phyloP scores from a whole-genome alignment of 2,113 vertebrate species.

The Forbesichthys agassizii region DNA sequence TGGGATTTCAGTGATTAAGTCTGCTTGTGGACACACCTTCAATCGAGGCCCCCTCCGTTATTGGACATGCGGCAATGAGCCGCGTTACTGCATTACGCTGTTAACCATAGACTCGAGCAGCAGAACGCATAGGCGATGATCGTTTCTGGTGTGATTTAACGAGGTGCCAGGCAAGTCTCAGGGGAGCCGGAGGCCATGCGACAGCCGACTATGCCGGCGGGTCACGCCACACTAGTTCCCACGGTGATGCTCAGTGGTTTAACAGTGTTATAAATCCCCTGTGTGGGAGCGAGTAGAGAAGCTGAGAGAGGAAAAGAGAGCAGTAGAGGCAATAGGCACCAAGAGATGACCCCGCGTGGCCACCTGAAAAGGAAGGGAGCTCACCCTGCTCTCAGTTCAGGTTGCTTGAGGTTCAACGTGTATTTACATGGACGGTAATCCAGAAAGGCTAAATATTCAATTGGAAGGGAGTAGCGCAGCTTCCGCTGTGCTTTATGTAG shows the following conservation, averaged over 20 bases:
- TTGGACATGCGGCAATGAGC: not conserved
- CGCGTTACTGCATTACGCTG: conserved; percentile 1
- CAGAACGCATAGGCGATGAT: not conserved
- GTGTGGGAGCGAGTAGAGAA: conserved; percentile 4
- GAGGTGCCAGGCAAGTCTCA: not conserved
- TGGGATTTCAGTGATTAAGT: no score
- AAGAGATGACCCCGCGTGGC: not conserved
- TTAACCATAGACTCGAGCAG: not conserved
- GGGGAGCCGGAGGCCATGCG: not conserved
- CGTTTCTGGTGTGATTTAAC: conserved; percentile 1
- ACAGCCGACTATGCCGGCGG: conserved; percentile 4
- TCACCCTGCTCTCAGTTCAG: no score
- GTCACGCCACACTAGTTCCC: conserved; percentile 26
- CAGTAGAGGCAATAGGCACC: not conserved
- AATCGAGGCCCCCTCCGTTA: not conserved
- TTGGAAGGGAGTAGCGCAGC: no score
- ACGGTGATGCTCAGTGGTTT: conserved; percentile 37
- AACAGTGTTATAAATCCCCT: no score
- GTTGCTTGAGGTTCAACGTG: no score
- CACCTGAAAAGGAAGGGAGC: not conserved
- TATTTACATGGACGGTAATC: no score
- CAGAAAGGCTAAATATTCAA: no score
- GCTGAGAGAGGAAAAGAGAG: not conserved
- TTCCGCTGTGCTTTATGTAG: no score
- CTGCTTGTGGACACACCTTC: not conserved